A percentile compares a stretch with the other conserved stretches of the same genome.
Conservation (phyloP, 2,113 vertebrate species). For the Rhynchomys soricoides region DNA sequence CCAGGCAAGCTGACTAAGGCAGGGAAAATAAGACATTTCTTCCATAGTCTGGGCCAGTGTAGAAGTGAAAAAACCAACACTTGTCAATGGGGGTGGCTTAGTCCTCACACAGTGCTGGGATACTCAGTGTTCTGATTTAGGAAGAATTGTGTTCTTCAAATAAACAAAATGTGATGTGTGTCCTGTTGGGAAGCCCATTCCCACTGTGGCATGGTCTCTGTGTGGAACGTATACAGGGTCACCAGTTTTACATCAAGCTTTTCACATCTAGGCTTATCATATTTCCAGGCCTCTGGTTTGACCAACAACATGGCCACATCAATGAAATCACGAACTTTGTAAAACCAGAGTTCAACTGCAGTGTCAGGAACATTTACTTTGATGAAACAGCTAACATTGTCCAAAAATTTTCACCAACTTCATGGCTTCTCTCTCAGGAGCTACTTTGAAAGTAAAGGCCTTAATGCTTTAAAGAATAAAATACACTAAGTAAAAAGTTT, state of each 20-base stretch:
- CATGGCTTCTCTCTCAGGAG: not conserved
- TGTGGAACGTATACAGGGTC: not conserved
- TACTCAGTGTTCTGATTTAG: not conserved
- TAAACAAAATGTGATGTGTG: not conserved
- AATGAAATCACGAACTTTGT: conserved; percentile 15
- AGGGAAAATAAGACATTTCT: not conserved
- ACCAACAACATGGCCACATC: not conserved
- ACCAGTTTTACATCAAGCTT: conserved; percentile 32
- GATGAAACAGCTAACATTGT: conserved; percentile 21
- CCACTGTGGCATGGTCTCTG: not conserved
- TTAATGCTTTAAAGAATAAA: conserved; percentile 16
- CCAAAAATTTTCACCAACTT: not conserved
- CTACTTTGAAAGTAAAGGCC: not conserved
- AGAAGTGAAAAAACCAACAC: not conserved
- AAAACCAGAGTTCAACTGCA: not conserved
- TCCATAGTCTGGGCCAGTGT: not conserved
- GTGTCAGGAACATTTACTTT: not conserved
- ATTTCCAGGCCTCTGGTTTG: conserved; percentile 43
- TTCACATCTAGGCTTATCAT: not conserved
- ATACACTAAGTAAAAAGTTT: not conserved
- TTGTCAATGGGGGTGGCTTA: not conserved
- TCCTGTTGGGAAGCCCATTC: not conserved
- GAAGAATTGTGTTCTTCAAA: not conserved
- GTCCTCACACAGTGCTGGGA: not conserved
- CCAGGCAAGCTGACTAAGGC: not conserved